phyloP scores from a whole-genome alignment of 1,140 invertebrate genomes.

The Tetragnatha versicolor region DNA sequence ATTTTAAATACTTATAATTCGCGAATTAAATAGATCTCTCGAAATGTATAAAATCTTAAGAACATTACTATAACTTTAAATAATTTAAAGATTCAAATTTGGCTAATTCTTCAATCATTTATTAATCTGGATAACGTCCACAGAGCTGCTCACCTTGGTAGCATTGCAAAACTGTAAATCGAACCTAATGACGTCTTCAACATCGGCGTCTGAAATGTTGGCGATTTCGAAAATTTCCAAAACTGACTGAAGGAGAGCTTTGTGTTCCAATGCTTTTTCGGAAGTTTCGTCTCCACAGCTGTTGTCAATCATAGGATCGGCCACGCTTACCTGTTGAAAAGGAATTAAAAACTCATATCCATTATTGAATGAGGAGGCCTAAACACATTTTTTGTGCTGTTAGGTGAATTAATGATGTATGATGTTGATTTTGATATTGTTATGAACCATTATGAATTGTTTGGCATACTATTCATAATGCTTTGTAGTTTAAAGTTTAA shows the following conservation, averaged over 20 bases:
- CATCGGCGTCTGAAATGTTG: slow-evolving; percentile 2
- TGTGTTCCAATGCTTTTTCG: slow-evolving; percentile 12
- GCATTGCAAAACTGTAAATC: slow-evolving; percentile 35
- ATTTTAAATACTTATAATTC: too few relatives aligned
- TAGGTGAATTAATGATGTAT: neutral
- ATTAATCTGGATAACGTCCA: too few relatives aligned
- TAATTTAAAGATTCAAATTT: too few relatives aligned
- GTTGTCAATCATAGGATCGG: neutral
- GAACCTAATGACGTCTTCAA: slow-evolving; percentile 19
- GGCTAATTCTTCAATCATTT: too few relatives aligned
- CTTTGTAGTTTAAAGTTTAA: too few relatives aligned
- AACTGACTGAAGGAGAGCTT: neutral
- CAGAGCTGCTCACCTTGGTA: slow-evolving; percentile 31
- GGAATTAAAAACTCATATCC: neutral
- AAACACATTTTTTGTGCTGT: too few relatives aligned
- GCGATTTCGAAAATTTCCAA: slow-evolving; percentile 7
- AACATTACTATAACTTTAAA: too few relatives aligned
- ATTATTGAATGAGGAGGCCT: neutral
- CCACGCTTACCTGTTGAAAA: neutral
- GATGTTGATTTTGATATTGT: neutral
- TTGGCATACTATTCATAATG: neutral
- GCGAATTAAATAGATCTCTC: too few relatives aligned
- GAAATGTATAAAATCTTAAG: too few relatives aligned
- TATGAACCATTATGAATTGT: neutral
- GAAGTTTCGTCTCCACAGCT: neutral